Conservation (phyloP, 1,140 invertebrate genomes). For the Semibalanus balanoides region DNA sequence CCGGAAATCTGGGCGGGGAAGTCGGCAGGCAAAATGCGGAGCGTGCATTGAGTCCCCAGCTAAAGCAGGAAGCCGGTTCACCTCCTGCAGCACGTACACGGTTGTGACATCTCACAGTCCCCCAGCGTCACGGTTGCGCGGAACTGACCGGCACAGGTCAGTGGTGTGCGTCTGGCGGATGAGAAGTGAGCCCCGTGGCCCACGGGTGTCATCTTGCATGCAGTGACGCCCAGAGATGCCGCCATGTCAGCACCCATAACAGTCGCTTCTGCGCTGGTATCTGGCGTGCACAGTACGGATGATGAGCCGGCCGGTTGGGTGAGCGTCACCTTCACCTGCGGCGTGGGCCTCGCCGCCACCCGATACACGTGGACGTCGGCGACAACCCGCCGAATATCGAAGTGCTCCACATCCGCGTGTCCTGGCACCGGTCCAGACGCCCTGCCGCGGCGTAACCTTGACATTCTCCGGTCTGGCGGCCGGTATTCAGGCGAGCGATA, state of each 20-base stretch:
- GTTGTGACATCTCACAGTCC: too few species aligned
- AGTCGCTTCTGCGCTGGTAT: slow-evolving; percentile 7
- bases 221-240: slow-evolving; percentile 1
- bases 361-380: not conserved
- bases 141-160: too few species aligned
- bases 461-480: not conserved
- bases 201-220: not conserved
- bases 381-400: not conserved
- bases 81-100: too few species aligned
- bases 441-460: not conserved
- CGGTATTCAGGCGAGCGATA: not conserved
- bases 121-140: too few species aligned
- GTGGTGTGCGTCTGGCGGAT: too few species aligned
- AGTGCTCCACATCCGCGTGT: not conserved
- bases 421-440: too few species aligned
- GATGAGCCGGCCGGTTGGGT: not conserved
- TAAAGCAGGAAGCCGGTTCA: too few species aligned
- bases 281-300: not conserved
- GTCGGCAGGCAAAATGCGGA: too few species aligned
- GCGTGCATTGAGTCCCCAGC: too few species aligned
- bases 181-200: too few species aligned
- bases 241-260: slow-evolving; percentile 6
- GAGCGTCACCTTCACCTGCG: not conserved
- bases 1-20: too few species aligned
- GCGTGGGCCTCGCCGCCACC: not conserved